phyloP scores from a whole-genome alignment of 2,888 invertebrate species.

The Leptodirus hochenwartii region DNA sequence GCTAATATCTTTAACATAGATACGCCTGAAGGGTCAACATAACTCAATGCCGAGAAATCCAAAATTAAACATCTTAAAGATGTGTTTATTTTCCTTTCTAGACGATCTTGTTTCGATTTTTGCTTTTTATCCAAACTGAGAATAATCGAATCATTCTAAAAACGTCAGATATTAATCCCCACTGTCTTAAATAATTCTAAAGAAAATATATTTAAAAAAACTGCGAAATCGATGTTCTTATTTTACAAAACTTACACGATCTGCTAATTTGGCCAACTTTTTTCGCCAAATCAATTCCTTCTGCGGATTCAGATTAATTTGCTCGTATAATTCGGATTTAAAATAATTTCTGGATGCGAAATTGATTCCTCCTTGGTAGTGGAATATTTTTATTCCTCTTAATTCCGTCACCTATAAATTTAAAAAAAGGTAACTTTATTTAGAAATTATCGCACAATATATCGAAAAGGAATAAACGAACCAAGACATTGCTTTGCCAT shows the following conservation, averaged over 20 bases:
- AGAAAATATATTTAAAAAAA: not conserved
- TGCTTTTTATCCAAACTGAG: too few species aligned
- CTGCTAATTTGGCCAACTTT: conserved; percentile 26
- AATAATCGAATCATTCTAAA: too few species aligned
- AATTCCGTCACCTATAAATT: conserved; percentile 37
- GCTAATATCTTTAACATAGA: conserved; percentile 31
- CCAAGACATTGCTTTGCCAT: not conserved
- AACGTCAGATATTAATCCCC: not conserved
- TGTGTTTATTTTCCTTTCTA: conserved; percentile 17
- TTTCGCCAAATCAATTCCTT: conserved; percentile 26
- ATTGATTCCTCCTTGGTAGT: conserved; percentile 47
- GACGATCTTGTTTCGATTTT: conserved; percentile 12
- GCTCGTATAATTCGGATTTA: conserved; percentile 31
- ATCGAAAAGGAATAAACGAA: not conserved
- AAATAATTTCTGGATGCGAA: conserved; percentile 43
- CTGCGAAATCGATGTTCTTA: not conserved
- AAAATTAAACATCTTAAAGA: conserved; percentile 28
- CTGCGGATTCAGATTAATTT: conserved; percentile 31
- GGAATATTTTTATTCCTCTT: conserved; percentile 45
- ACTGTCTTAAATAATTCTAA: not conserved
- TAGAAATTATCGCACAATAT: not conserved
- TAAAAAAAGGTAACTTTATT: conserved; percentile 3
- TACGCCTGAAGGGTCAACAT: conserved; percentile 47
- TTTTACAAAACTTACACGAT: too few species aligned
- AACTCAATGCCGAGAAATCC: conserved; percentile 43